Percentiles rank a stretch among this genome's conserved stretches.
These are phyloP conservation scores for Diarsia dahlii DNA, from an alignment of 2,888 invertebrate species.

Conservation along the genomic window DNA sequence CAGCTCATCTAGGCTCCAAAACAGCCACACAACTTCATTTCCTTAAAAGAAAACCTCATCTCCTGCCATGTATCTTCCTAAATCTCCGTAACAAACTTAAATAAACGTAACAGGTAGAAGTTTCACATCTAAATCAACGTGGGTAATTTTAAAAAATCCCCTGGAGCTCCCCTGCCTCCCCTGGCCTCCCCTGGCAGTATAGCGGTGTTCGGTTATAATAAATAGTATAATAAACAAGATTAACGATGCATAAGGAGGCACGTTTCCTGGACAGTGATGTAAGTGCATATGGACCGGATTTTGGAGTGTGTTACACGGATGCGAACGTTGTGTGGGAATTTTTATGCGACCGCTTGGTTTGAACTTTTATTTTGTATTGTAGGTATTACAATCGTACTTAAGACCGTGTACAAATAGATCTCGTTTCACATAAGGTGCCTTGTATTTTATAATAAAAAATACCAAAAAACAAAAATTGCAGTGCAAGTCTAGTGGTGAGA, in stretches of 20 bases:
- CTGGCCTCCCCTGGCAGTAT: conserved; percentile 47
- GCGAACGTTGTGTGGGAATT: conserved; percentile 40
- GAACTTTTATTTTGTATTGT: background rate
- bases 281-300: conserved; percentile 78
- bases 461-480: no score
- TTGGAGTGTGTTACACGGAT: conserved; percentile 70
- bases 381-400: background rate
- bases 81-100: conserved; percentile 55
- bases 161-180: background rate
- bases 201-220: conserved; percentile 81
- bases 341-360: background rate
- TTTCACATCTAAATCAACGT: conserved; percentile 60
- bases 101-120: conserved; percentile 57
- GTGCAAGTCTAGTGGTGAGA: no score
- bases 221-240: conserved; percentile 89
- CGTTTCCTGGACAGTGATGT: conserved; percentile 87
- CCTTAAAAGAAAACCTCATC: conserved; percentile 2
- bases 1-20: background rate
- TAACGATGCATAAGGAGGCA: conserved; percentile 89
- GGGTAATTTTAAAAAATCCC: conserved; percentile 74
- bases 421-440: no score
- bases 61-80: conserved; percentile 25
- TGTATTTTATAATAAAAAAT: no score
- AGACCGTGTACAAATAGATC: no score
- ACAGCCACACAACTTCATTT: background rate